Conservation (phyloP, 2,113 vertebrate genomes). For the Prionailurus viverrinus region DNA sequence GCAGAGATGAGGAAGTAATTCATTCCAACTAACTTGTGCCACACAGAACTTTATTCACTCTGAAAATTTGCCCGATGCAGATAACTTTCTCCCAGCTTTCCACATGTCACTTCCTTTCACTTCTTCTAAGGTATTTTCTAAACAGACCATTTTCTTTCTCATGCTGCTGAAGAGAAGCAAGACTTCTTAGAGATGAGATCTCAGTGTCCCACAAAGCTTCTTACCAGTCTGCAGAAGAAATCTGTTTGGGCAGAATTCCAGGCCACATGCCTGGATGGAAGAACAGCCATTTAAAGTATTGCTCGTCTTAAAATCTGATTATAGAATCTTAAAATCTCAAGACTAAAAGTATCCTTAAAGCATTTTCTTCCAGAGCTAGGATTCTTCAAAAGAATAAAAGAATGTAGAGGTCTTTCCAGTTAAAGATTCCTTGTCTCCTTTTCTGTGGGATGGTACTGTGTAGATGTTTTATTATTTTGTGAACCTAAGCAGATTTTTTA, state of each 20-base stretch:
- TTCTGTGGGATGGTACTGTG: background rate
- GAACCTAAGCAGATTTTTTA: background rate
- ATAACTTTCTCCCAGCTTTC: background rate
- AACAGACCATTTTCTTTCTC: background rate
- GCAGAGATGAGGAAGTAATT: background rate
- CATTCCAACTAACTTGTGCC: background rate
- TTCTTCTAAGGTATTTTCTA: background rate
- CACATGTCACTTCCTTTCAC: background rate
- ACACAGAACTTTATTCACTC: background rate
- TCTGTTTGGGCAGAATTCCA: background rate
- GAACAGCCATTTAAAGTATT: background rate
- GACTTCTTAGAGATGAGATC: background rate
- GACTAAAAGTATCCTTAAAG: background rate
- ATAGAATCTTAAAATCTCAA: background rate
- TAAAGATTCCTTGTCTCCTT: background rate
- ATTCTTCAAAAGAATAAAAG: background rate
- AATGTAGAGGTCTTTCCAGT: background rate
- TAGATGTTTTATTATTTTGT: background rate
- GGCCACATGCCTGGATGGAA: background rate
- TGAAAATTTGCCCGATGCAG: constrained; percentile 33
- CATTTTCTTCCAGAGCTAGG: background rate
- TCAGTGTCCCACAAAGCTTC: background rate
- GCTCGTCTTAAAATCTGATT: constrained; percentile 28
- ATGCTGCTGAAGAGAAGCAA: background rate
- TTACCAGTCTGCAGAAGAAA: background rate